These are phyloP conservation scores for Cairina moschata DNA, from an alignment of 2,113 vertebrate genomes.

Conservation along the genomic window DNA sequence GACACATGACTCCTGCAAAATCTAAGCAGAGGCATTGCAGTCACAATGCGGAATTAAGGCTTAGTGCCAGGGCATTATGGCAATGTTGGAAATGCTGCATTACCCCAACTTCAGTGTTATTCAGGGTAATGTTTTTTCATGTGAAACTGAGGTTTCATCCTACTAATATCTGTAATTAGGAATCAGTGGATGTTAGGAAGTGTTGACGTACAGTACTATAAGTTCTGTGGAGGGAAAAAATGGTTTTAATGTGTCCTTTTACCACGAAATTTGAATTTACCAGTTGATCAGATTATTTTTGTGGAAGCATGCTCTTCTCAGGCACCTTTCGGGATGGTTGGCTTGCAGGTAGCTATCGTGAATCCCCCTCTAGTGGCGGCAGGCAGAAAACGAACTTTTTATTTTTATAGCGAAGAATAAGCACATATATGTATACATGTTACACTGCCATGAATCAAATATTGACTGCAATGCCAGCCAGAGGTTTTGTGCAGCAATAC, in stretches of 20 bases:
- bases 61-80: not conserved
- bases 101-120: not conserved
- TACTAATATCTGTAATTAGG: not conserved
- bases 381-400: fast-evolving
- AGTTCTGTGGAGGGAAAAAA: not conserved
- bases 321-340: not conserved
- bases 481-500: not conserved
- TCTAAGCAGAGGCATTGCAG: not conserved
- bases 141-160: not conserved
- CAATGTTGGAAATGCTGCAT: not conserved
- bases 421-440: not conserved
- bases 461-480: not conserved
- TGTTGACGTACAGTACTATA: not conserved
- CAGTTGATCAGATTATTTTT: not conserved
- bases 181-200: not conserved
- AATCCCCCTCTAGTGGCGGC: conserved; percentile 8
- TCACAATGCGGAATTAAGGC: not conserved
- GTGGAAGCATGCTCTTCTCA: not conserved
- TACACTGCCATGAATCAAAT: not conserved
- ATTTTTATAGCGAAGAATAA: not conserved
- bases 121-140: not conserved
- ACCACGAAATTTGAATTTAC: not conserved
- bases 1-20: not conserved
- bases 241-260: not conserved
- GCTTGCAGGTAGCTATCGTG: not conserved